phyloP scores from a whole-genome alignment of 1,140 invertebrate genomes.

The Sycophila sp. region DNA sequence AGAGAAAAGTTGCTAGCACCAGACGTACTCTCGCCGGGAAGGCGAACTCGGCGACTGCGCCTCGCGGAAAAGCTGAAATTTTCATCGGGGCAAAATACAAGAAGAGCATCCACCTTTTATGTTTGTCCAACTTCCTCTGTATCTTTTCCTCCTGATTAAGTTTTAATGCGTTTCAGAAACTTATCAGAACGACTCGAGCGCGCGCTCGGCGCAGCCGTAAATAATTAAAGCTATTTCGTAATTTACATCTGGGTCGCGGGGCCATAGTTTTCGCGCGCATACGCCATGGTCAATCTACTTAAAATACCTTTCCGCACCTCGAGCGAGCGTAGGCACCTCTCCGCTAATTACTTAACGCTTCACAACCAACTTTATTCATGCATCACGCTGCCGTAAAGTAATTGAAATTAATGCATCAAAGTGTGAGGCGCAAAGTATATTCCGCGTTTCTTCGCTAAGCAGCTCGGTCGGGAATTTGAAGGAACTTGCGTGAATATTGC shows the following conservation, averaged over 20 bases:
- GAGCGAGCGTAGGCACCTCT: not conserved
- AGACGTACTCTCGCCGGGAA: not conserved
- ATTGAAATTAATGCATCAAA: not conserved
- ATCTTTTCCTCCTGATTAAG: conserved; percentile 25
- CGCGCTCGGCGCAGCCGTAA: not conserved
- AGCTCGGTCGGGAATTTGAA: no score
- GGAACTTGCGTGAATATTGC: no score
- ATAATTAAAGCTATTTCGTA: conserved; percentile 22
- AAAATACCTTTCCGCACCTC: conserved; percentile 9
- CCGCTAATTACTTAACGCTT: not conserved
- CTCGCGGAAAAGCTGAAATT: not conserved
- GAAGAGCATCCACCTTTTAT: conserved; percentile 2
- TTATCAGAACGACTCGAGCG: conserved; percentile 10
- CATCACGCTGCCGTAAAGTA: not conserved
- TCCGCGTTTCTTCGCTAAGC: no score
- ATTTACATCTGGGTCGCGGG: conserved; percentile 13
- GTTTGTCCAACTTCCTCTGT: conserved; percentile 4
- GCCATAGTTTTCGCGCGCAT: not conserved
- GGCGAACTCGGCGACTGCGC: not conserved
- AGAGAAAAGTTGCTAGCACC: not conserved
- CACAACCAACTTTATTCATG: not conserved
- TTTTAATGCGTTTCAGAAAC: conserved; percentile 27
- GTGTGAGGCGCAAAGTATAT: no score
- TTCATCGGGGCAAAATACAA: not conserved
- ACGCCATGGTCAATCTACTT: conserved; percentile 14